A percentile compares a stretch with the other conserved stretches of the same genome.
These are phyloP conservation scores for Octopus sinensis DNA, from an alignment of 1,140 invertebrate genomes.

Conservation along the genomic window DNA sequence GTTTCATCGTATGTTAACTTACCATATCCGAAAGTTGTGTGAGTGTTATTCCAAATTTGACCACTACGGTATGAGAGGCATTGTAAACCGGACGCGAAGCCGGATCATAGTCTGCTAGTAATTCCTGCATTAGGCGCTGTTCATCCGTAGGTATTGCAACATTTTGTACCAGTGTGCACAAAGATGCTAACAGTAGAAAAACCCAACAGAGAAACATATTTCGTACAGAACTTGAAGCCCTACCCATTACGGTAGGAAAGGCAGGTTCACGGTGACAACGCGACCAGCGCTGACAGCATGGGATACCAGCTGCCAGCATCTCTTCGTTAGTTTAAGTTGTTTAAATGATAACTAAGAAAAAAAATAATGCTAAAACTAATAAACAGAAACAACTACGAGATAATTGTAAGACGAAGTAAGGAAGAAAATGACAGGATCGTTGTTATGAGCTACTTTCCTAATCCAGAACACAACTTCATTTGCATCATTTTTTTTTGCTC, in stretches of 20 bases:
- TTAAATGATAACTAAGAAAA: no score
- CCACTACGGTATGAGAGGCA: conserved; percentile 91
- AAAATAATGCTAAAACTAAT: no score
- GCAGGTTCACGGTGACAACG: not conserved
- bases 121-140: conserved; percentile 37
- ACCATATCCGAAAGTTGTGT: conserved; percentile 99
- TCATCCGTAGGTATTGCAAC: conserved; percentile 34
- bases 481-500: no score
- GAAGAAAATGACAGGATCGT: no score
- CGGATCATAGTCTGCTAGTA: conserved; percentile 78
- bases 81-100: conserved; percentile 95
- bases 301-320: no score
- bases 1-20: conserved; percentile 57
- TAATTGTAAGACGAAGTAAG: no score
- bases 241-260: not conserved
- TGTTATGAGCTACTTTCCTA: no score
- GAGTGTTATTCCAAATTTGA: conserved; percentile 95
- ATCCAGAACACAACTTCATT: no score
- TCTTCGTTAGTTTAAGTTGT: no score
- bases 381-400: no score
- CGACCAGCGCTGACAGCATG: not conserved
- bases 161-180: not conserved
- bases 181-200: not conserved
- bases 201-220: conserved; percentile 1
- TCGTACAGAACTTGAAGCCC: not conserved